Percentiles rank a stretch among this genome's conserved stretches.
These are phyloP conservation scores for Phyllotreta striolata DNA, from an alignment of 2,888 invertebrate genomes.

Conservation along the genomic window DNA sequence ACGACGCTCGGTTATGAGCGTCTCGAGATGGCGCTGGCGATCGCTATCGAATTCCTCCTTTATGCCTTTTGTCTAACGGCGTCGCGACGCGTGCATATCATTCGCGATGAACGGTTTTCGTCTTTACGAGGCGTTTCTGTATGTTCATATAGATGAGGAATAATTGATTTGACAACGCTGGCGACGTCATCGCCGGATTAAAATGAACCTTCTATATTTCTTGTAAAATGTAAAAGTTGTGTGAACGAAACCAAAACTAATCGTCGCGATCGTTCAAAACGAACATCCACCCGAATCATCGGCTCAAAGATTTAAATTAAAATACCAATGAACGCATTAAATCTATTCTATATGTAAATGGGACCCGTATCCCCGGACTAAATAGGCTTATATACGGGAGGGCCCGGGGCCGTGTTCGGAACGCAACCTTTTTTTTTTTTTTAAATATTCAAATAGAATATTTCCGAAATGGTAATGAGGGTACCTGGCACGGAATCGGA, in stretches of 20 bases:
- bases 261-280: too few species aligned
- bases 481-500: slow-evolving; percentile 5
- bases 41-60: slow-evolving; percentile 29
- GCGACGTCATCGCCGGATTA: too few species aligned
- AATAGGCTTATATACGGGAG: slow-evolving; percentile 24
- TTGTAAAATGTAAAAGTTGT: too few species aligned
- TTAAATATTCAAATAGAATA: slow-evolving; percentile 17
- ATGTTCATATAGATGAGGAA: too few species aligned
- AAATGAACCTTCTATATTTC: too few species aligned
- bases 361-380: slow-evolving; percentile 23
- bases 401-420: slow-evolving; percentile 8
- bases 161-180: too few species aligned
- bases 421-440: slow-evolving; percentile 1
- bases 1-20: slow-evolving; percentile 22
- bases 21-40: slow-evolving; percentile 23
- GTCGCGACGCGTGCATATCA: slow-evolving; percentile 18
- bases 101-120: slow-evolving; percentile 19
- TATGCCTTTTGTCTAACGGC: slow-evolving; percentile 27
- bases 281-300: slow-evolving; percentile 11
- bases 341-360: slow-evolving; percentile 35
- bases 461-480: slow-evolving; percentile 17
- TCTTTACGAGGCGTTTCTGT: slow-evolving; percentile 1
- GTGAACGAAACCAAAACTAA: too few species aligned
- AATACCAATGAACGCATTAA: slow-evolving; percentile 27
- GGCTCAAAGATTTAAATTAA: slow-evolving; percentile 23